These are phyloP conservation scores for Rousettus leschenaultii DNA, from an alignment of 2,113 vertebrate species.

Conservation along the genomic window DNA sequence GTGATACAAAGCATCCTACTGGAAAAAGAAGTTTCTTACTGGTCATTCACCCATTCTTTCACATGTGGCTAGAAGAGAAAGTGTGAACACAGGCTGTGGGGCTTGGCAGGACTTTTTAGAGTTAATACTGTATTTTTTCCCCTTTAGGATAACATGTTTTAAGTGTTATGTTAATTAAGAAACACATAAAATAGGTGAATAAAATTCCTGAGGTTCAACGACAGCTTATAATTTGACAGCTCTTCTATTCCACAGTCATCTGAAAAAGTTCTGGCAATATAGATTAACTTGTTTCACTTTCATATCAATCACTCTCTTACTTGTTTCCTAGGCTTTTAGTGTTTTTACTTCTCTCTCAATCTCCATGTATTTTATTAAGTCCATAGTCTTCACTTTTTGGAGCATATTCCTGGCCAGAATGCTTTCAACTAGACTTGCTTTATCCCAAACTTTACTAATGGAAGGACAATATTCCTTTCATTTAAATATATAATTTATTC, in stretches of 20 bases:
- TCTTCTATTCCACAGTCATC: neutral
- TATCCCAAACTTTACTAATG: neutral
- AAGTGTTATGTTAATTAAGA: conserved; percentile 27
- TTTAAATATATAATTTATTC: neutral
- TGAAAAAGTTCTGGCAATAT: neutral
- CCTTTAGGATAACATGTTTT: neutral
- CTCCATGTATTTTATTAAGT: neutral
- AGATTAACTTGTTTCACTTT: neutral
- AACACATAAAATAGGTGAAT: neutral
- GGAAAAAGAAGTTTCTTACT: conserved; percentile 41
- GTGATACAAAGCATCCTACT: conserved; percentile 25
- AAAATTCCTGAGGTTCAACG: neutral
- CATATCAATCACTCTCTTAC: neutral
- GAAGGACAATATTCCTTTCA: neutral
- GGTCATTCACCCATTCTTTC: conserved; percentile 36
- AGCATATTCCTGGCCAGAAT: neutral
- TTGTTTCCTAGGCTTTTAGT: neutral
- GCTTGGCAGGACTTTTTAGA: neutral
- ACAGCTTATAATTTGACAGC: neutral
- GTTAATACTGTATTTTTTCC: neutral
- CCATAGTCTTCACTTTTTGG: neutral
- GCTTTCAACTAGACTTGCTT: neutral
- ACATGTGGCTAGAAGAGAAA: neutral
- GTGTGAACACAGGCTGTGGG: conserved; percentile 19
- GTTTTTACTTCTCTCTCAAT: neutral